Percentiles rank a stretch among this genome's conserved stretches.
Conservation (phyloP, 2,888 invertebrate genomes). For the Pyralis farinalis region DNA sequence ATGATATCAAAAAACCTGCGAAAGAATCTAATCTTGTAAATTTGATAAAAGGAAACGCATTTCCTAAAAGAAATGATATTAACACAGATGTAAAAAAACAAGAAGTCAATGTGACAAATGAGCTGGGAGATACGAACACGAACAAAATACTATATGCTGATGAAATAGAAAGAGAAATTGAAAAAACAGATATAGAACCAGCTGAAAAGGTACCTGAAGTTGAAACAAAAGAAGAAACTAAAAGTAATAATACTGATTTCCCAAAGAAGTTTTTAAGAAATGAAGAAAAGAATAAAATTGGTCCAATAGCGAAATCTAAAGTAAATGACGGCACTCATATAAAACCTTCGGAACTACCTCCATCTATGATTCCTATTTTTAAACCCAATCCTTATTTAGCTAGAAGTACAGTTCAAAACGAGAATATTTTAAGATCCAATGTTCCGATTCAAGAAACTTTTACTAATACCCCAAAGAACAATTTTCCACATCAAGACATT, state of each 20-base stretch:
- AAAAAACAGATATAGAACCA: not conserved
- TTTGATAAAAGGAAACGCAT: not conserved
- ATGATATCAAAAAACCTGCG: not conserved
- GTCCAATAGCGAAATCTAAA: slow-evolving; percentile 6
- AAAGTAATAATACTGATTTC: slow-evolving; percentile 1
- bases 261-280: not conserved
- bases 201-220: not conserved
- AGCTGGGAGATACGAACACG: not conserved
- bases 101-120: not conserved
- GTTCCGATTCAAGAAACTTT: slow-evolving; percentile 13
- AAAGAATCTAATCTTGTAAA: not conserved
- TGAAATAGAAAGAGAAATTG: not conserved
- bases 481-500: not conserved
- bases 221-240: not conserved
- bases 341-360: slow-evolving; percentile 10
- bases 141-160: slow-evolving; percentile 5
- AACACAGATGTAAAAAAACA: not conserved
- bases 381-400: slow-evolving; percentile 14
- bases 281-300: not conserved
- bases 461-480: not conserved
- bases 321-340: slow-evolving; percentile 5
- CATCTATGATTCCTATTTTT: slow-evolving; percentile 24
- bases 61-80: not conserved
- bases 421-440: slow-evolving; percentile 8
- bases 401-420: slow-evolving; percentile 5